Conservation (phyloP, 2,113 vertebrate species). For the Setophaga petechia region DNA sequence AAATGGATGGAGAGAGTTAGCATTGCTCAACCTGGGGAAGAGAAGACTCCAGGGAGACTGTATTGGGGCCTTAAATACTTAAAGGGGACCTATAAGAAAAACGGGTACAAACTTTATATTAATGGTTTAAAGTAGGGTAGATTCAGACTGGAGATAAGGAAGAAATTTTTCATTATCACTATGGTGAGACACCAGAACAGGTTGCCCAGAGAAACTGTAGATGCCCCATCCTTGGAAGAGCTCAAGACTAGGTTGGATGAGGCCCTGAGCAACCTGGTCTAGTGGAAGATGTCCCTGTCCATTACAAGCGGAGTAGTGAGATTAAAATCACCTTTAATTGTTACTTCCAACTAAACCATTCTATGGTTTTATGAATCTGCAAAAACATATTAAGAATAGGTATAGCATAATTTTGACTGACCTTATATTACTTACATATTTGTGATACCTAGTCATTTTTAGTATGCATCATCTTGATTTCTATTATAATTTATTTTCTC, state of each 20-base stretch:
- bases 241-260: neutral
- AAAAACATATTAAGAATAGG: neutral
- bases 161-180: neutral
- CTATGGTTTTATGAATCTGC: neutral
- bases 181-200: neutral
- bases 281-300: neutral
- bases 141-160: neutral
- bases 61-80: rapidly evolving
- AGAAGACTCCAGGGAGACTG: neutral
- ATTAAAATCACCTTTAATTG: neutral
- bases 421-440: neutral
- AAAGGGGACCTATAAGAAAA: neutral
- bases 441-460: neutral
- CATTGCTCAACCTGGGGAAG: rapidly evolving
- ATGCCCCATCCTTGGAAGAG: neutral
- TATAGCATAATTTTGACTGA: neutral
- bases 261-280: neutral
- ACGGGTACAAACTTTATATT: neutral
- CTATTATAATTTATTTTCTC: neutral
- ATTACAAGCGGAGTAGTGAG: rapidly evolving
- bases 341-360: neutral
- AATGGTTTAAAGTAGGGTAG: neutral
- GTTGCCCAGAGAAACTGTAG: neutral
- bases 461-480: neutral
- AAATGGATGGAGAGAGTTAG: neutral